Evolutionary conservation across 2,888 invertebrate genomes (phyloP).

Genomic region (Tetrapedia diversipes): DNA sequence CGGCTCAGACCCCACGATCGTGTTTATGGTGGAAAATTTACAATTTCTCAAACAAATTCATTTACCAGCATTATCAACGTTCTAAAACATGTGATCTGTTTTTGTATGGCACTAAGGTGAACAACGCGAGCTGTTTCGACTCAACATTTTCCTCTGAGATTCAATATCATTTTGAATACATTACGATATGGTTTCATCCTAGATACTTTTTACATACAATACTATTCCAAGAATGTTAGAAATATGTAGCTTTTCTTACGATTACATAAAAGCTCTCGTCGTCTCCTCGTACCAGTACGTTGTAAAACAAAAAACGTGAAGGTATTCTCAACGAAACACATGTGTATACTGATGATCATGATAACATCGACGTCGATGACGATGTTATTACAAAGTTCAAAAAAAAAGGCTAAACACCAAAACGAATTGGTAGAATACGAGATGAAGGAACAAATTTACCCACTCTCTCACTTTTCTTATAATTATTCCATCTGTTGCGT

Average conservation of each 20-base stretch:
- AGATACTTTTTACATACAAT: slow-evolving; percentile 6
- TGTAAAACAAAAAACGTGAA: slow-evolving; percentile 16
- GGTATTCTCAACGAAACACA: slow-evolving; percentile 36
- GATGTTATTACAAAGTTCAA: slow-evolving; percentile 5
- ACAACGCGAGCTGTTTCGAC: slow-evolving; percentile 32
- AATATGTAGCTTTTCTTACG: slow-evolving; percentile 27
- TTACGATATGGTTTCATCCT: slow-evolving; percentile 24
- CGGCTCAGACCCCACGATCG: slow-evolving; percentile 6
- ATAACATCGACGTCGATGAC: neutral
- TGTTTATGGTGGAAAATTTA: slow-evolving; percentile 10
- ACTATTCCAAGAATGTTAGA: slow-evolving; percentile 14
- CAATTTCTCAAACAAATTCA: slow-evolving; percentile 5
- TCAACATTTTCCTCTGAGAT: slow-evolving; percentile 37
- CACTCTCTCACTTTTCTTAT: slow-evolving; percentile 9
- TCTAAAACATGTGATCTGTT: slow-evolving; percentile 20
- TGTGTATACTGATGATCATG: neutral
- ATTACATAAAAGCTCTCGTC: slow-evolving; percentile 33
- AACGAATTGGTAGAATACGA: slow-evolving; percentile 27
- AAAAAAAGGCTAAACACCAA: slow-evolving; percentile 26
- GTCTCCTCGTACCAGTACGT: slow-evolving; percentile 29
- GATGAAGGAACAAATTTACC: slow-evolving; percentile 11
- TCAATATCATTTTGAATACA: slow-evolving; percentile 21
- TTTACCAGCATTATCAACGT: slow-evolving; percentile 10
- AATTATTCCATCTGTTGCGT: slow-evolving; percentile 32
- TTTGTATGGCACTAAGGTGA: slow-evolving; percentile 18